Evolutionary conservation across 2,888 invertebrate genomes (phyloP).

Genomic region (Caenorhabditis sp.): DNA sequence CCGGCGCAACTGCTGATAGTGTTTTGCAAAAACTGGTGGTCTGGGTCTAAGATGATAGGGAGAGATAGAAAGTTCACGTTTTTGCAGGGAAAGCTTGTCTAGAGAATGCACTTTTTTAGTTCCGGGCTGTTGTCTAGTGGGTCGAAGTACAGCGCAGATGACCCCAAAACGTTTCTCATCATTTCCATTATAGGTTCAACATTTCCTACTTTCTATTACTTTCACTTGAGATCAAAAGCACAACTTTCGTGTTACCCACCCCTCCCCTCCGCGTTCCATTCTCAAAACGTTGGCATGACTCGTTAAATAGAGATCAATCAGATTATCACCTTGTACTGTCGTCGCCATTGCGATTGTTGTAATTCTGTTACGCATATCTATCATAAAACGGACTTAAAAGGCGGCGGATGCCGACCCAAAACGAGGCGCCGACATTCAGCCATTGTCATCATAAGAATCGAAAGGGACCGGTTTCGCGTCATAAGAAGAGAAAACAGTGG

Average conservation of each 20-base stretch:
- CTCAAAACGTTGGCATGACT: too few relatives aligned
- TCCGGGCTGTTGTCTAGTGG: not conserved
- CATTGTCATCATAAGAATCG: constrained; percentile 37
- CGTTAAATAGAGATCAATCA: constrained; percentile 29
- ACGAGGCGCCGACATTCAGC: constrained; percentile 2
- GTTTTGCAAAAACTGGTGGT: constrained; percentile 14
- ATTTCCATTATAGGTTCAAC: too few relatives aligned
- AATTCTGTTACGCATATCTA: constrained; percentile 11
- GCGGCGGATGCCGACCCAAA: constrained; percentile 29
- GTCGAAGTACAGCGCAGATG: too few relatives aligned
- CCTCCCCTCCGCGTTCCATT: too few relatives aligned
- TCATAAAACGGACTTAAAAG: constrained; percentile 28
- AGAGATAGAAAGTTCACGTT: constrained; percentile 2
- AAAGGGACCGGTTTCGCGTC: constrained; percentile 28
- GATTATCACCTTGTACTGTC: constrained; percentile 46
- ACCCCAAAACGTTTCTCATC: too few relatives aligned
- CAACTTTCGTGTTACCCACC: not conserved
- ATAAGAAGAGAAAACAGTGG: constrained; percentile 23
- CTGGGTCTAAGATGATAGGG: not conserved
- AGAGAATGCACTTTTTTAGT: not conserved
- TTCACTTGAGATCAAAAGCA: not conserved
- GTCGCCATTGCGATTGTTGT: not conserved
- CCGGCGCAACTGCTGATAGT: not conserved
- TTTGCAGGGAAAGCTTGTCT: not conserved
- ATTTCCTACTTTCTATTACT: too few relatives aligned